Percentiles rank a stretch among this genome's conserved stretches.
phyloP scores from a whole-genome alignment of 2,888 invertebrate species.

The Morpho helenor region DNA sequence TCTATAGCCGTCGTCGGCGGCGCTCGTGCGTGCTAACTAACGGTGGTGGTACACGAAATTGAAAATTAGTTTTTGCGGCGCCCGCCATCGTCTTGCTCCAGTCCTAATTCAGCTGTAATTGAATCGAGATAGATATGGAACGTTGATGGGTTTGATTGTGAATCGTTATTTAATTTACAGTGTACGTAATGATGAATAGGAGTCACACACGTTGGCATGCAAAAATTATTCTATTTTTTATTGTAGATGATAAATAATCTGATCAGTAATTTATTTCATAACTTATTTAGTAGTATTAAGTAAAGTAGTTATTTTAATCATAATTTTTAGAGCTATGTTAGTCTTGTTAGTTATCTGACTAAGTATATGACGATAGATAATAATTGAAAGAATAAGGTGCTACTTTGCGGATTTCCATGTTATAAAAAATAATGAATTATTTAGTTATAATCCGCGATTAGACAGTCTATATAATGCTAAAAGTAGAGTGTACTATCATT shows the following conservation, averaged over 20 bases:
- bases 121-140: slow-evolving; percentile 47
- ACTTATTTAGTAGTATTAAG: background rate
- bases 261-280: background rate
- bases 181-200: slow-evolving; percentile 19
- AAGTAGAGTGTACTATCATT: too few species aligned
- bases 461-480: too few species aligned
- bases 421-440: too few species aligned
- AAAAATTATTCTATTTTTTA: slow-evolving; percentile 15
- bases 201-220: slow-evolving; percentile 18
- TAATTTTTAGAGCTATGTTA: too few species aligned
- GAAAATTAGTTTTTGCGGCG: slow-evolving; percentile 57
- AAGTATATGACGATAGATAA: too few species aligned
- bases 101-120: slow-evolving; percentile 60
- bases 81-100: slow-evolving; percentile 48
- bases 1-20: slow-evolving; percentile 41
- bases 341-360: too few species aligned
- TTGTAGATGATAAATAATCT: background rate
- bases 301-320: too few species aligned
- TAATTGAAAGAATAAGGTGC: too few species aligned
- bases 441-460: too few species aligned
- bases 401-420: too few species aligned
- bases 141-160: slow-evolving; percentile 28
- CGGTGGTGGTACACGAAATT: slow-evolving; percentile 64
- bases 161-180: slow-evolving; percentile 25
- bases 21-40: slow-evolving; percentile 63